Evolutionary conservation across 2,797 vertebrate species (phyloP).

Genomic region (Cygnus olor): DNA sequence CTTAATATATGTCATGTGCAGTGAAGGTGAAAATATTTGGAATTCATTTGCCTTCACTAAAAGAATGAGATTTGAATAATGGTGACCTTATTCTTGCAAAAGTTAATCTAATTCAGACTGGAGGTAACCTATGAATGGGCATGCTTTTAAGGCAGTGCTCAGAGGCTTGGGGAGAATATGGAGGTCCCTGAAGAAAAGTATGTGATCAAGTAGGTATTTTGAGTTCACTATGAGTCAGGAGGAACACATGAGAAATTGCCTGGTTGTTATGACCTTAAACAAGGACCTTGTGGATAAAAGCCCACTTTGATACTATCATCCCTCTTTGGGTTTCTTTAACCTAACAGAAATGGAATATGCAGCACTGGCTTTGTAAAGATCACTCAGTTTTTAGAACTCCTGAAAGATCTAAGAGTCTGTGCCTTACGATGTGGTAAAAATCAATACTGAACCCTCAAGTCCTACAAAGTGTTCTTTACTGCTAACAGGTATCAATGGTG

Average conservation of each 20-base stretch:
- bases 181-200: not conserved
- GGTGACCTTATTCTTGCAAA: not conserved
- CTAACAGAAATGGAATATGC: not conserved
- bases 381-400: not conserved
- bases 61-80: not conserved
- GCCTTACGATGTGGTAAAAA: not conserved
- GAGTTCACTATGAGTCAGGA: not conserved
- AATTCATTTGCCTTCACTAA: not conserved
- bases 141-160: not conserved
- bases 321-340: constrained; percentile 7
- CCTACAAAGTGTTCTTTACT: not conserved
- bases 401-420: not conserved
- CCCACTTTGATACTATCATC: not conserved
- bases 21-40: not conserved
- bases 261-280: not conserved
- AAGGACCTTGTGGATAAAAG: constrained; percentile 9
- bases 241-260: not conserved
- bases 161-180: not conserved
- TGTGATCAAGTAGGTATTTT: not conserved
- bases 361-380: not conserved
- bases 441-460: not conserved
- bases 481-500: not conserved
- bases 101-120: not conserved
- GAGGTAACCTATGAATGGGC: not conserved
- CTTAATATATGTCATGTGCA: not conserved